phyloP scores from a whole-genome alignment of 2,888 invertebrate species.

The Pharmacophagus antenor region DNA sequence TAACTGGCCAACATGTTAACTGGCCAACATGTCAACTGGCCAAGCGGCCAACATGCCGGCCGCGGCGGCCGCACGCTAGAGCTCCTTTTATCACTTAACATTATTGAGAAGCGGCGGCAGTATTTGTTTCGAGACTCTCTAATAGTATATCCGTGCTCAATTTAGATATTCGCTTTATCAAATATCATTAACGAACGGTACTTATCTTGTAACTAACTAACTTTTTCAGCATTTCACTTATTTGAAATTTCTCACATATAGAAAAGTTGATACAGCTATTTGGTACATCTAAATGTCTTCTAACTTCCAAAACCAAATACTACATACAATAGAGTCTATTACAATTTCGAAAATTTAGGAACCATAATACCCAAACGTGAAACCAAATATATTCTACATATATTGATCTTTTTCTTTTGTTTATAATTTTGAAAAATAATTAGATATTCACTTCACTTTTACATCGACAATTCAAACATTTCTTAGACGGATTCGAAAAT shows the following conservation, averaged over 20 bases:
- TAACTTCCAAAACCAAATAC: conserved; percentile 76
- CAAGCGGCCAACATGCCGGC: too few relatives aligned
- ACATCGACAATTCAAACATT: conserved; percentile 71
- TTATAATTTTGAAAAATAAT: conserved; percentile 78
- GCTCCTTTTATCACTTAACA: conserved; percentile 58
- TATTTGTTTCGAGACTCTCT: conserved; percentile 69
- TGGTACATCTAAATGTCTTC: conserved; percentile 77
- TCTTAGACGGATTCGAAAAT: conserved; percentile 78
- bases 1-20: too few relatives aligned
- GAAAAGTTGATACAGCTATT: conserved; percentile 80
- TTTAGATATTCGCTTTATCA: conserved; percentile 61
- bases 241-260: conserved; percentile 68
- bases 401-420: conserved; percentile 57
- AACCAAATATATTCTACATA: conserved; percentile 74
- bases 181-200: conserved; percentile 68
- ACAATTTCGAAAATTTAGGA: conserved; percentile 82
- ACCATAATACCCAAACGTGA: conserved; percentile 81
- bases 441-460: conserved; percentile 67
- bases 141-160: conserved; percentile 79
- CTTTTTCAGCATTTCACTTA: conserved; percentile 71
- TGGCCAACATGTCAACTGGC: too few relatives aligned
- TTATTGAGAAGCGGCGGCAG: conserved; percentile 72
- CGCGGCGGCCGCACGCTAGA: neutral
- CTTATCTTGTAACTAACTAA: conserved; percentile 76
- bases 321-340: conserved; percentile 80